Evolutionary conservation across 1,140 invertebrate species (phyloP).

Genomic region (Drosophila pachea): DNA sequence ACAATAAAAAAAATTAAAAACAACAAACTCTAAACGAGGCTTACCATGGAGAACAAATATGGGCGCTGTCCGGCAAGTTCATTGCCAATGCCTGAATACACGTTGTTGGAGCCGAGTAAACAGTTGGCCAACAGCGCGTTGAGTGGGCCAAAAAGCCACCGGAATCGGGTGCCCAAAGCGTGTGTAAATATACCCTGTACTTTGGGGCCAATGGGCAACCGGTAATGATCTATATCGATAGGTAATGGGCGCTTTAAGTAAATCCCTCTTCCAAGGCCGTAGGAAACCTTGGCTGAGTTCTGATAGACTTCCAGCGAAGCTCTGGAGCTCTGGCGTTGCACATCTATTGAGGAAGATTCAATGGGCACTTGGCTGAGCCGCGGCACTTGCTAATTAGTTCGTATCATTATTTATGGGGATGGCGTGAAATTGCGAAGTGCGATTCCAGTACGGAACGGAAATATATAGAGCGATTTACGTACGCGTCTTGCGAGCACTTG

Average conservation of each 20-base stretch:
- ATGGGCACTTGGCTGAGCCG: background rate
- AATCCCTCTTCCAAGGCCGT: background rate
- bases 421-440: conserved; percentile 54
- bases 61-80: conserved; percentile 44
- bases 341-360: conserved; percentile 23
- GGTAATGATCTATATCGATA: no score
- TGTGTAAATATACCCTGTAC: conserved; percentile 2
- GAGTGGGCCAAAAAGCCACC: conserved; percentile 6
- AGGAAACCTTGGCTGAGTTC: conserved; percentile 5
- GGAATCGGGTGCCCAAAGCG: conserved; percentile 10
- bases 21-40: conserved; percentile 26
- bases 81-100: conserved; percentile 53
- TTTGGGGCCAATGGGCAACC: no score
- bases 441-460: conserved; percentile 34
- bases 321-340: conserved; percentile 31
- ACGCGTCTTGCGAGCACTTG: conserved; percentile 28
- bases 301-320: conserved; percentile 16
- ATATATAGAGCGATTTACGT: conserved; percentile 41
- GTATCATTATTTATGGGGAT: conserved; percentile 52
- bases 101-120: conserved; percentile 15
- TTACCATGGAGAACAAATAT: conserved; percentile 59
- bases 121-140: conserved; percentile 13
- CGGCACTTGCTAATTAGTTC: conserved; percentile 57
- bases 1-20: background rate
- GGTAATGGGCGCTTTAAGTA: background rate